Evolutionary conservation across 1,140 invertebrate species (phyloP).

Genomic region (Drosophila trapezifrons): DNA sequence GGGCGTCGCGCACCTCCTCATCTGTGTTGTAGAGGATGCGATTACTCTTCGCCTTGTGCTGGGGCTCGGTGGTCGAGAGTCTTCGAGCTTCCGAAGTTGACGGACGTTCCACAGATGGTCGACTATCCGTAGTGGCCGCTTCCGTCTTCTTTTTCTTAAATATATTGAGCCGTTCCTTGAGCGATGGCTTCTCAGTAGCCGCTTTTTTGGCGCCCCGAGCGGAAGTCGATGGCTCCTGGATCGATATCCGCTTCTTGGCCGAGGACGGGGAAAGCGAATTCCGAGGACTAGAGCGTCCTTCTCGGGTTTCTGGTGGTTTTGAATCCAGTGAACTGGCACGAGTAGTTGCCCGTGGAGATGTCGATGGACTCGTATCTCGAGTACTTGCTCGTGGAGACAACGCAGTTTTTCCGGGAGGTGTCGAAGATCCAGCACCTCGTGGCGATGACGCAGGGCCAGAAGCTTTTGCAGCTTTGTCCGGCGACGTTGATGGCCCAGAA

Average conservation of each 20-base stretch:
- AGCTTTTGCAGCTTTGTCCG: no score
- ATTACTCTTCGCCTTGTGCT: conserved; percentile 18
- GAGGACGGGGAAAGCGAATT: not conserved
- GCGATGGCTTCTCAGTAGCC: not conserved
- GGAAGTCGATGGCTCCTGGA: not conserved
- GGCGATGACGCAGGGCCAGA: no score
- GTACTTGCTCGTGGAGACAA: no score
- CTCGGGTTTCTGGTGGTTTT: no score
- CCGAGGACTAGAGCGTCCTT: not conserved
- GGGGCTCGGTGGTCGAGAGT: not conserved
- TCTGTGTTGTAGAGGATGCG: conserved; percentile 61
- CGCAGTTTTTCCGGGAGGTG: not conserved
- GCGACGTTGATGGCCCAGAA: not conserved
- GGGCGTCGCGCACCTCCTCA: conserved; percentile 67
- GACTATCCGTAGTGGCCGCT: no score
- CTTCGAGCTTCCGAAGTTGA: no score
- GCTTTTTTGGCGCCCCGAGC: no score
- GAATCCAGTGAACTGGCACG: no score
- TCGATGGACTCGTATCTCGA: not conserved
- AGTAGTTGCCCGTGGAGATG: not conserved
- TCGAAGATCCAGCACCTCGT: not conserved
- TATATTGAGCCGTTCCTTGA: not conserved
- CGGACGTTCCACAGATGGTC: no score
- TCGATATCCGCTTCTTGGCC: not conserved
- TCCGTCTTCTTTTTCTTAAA: not conserved